Evolutionary conservation across 2,888 invertebrate species (phyloP).

Genomic region (Balanococcus diminutus): DNA sequence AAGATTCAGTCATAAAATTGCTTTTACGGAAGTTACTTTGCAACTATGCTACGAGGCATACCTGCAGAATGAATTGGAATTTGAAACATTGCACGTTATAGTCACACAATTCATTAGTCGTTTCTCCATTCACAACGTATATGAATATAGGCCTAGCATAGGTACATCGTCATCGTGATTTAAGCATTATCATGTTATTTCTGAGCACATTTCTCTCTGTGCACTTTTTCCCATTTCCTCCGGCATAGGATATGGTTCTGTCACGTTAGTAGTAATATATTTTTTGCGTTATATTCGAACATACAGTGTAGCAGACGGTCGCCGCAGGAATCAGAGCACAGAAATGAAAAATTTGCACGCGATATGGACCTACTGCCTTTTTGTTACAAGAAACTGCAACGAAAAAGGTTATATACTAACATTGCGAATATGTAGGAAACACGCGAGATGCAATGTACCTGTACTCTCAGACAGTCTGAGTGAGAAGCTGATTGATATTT

Average conservation of each 20-base stretch:
- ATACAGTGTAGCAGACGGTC: background rate
- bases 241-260: slow-evolving; percentile 24
- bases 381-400: background rate
- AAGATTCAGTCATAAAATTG: no score
- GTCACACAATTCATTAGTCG: background rate
- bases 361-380: slow-evolving; percentile 11
- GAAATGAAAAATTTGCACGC: slow-evolving; percentile 30
- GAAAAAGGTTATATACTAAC: background rate
- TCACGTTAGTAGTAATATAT: slow-evolving; percentile 5
- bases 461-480: background rate
- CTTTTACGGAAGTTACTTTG: no score
- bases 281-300: background rate
- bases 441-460: background rate
- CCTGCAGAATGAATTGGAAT: no score
- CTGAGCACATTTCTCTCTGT: background rate
- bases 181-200: background rate
- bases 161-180: slow-evolving; percentile 8
- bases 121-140: background rate
- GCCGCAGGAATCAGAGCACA: background rate
- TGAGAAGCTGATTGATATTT: background rate
- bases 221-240: slow-evolving; percentile 28
- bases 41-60: no score
- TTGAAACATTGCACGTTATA: background rate
- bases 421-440: background rate
- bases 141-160: background rate